Percentiles rank a stretch among this genome's conserved stretches.
These are phyloP conservation scores for Geococcyx californianus DNA, from an alignment of 2,113 vertebrate genomes.

Conservation along the genomic window DNA sequence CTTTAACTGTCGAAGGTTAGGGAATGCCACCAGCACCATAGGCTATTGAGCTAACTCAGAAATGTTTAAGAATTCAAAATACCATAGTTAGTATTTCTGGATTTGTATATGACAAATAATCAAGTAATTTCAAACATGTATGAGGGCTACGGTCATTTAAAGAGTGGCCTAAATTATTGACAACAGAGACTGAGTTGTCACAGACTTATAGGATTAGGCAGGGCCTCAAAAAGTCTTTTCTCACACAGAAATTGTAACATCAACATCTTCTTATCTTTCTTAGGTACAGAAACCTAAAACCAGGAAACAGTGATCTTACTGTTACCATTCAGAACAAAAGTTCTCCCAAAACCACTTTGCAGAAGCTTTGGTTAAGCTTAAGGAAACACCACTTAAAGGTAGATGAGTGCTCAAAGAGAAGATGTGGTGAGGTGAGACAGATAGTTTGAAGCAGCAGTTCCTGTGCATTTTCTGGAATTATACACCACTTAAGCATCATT, in stretches of 20 bases:
- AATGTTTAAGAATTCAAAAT: background rate
- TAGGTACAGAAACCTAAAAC: background rate
- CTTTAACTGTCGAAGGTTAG: background rate
- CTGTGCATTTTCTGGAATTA: background rate
- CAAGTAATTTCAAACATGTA: slow-evolving; percentile 24
- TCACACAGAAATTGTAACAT: background rate
- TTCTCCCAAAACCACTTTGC: background rate
- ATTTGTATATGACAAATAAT: slow-evolving; percentile 8
- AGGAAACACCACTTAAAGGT: background rate
- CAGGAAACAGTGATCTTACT: background rate
- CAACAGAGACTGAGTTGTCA: background rate
- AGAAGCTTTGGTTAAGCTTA: background rate
- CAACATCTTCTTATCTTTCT: background rate
- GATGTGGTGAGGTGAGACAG: fast-evolving
- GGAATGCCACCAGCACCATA: background rate
- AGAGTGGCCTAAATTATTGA: background rate
- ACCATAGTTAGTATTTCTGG: background rate
- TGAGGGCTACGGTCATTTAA: background rate
- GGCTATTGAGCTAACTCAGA: background rate
- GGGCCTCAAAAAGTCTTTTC: background rate
- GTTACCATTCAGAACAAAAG: background rate
- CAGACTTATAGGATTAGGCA: background rate
- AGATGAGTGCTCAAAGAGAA: background rate
- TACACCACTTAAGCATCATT: background rate
- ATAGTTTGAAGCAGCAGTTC: background rate